Evolutionary conservation across 2,797 vertebrate genomes (phyloP).

Genomic region (Sandelia bainsii): DNA sequence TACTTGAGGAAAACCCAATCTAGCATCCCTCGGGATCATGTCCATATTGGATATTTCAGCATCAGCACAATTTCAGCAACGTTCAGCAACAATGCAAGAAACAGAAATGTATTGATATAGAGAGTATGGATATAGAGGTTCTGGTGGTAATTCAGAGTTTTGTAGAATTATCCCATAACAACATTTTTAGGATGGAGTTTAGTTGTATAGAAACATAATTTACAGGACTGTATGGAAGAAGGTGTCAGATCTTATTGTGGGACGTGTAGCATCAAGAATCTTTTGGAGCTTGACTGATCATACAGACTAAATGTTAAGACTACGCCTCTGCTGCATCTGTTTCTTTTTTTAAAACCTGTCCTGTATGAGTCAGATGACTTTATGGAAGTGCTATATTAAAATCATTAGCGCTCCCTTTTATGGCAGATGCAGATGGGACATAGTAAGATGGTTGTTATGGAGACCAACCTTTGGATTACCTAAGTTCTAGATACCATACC

Average conservation of each 20-base stretch:
- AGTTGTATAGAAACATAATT: background rate
- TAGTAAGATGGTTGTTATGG: too few relatives aligned
- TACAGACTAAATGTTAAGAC: background rate
- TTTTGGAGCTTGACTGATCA: background rate
- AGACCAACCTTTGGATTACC: background rate
- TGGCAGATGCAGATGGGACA: too few relatives aligned
- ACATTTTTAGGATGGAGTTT: background rate
- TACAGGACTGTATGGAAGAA: background rate
- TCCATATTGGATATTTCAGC: slow-evolving; percentile 6
- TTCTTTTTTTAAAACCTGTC: background rate
- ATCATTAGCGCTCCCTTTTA: too few relatives aligned
- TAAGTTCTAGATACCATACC: background rate
- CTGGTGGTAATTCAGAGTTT: background rate
- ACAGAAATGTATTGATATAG: too few relatives aligned
- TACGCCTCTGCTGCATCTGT: background rate
- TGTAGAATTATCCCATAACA: background rate
- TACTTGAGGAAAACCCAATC: background rate
- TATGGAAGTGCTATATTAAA: too few relatives aligned
- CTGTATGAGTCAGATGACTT: background rate
- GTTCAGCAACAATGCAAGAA: background rate
- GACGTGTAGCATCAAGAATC: background rate
- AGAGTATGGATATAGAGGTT: background rate
- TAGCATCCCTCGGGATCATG: background rate
- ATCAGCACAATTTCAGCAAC: background rate
- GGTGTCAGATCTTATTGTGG: too few relatives aligned